phyloP scores from a whole-genome alignment of 1,140 invertebrate species.

The Saxidomus purpurata region DNA sequence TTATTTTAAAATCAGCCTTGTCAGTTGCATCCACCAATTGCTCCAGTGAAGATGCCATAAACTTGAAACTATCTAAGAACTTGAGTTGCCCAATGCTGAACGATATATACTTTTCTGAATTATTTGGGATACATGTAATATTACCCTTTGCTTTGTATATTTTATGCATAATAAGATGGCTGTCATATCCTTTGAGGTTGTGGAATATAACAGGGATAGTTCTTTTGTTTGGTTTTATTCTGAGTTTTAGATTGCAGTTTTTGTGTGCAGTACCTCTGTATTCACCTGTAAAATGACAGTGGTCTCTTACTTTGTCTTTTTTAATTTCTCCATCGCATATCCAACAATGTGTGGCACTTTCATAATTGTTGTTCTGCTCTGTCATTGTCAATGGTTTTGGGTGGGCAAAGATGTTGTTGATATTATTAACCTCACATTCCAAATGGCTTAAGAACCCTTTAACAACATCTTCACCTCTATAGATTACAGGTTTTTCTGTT shows the following conservation, averaged over 20 bases:
- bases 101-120: slow-evolving; percentile 23
- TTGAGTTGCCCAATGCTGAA: slow-evolving; percentile 24
- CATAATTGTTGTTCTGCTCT: slow-evolving; percentile 24
- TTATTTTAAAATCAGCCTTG: neutral
- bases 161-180: slow-evolving; percentile 18
- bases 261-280: slow-evolving; percentile 64
- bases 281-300: slow-evolving; percentile 61
- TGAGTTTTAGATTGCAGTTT: slow-evolving; percentile 53
- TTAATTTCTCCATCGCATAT: slow-evolving; percentile 50
- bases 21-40: neutral
- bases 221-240: slow-evolving; percentile 18
- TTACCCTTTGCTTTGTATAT: neutral
- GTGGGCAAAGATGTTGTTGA: slow-evolving; percentile 31
- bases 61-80: slow-evolving; percentile 27
- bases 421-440: slow-evolving; percentile 28
- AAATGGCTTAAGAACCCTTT: slow-evolving; percentile 25
- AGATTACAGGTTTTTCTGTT: neutral
- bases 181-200: slow-evolving; percentile 60
- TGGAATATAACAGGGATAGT: slow-evolving; percentile 45
- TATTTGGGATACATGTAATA: slow-evolving; percentile 22
- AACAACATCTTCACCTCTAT: slow-evolving; percentile 29
- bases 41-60: slow-evolving; percentile 12
- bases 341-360: slow-evolving; percentile 42
- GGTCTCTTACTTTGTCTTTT: slow-evolving; percentile 52
- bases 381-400: slow-evolving; percentile 41